Base-by-base conservation (phyloP, 30 jellyfish, hydroid and myxozoan genomes). In the Catostylus mosaicus region DNA sequence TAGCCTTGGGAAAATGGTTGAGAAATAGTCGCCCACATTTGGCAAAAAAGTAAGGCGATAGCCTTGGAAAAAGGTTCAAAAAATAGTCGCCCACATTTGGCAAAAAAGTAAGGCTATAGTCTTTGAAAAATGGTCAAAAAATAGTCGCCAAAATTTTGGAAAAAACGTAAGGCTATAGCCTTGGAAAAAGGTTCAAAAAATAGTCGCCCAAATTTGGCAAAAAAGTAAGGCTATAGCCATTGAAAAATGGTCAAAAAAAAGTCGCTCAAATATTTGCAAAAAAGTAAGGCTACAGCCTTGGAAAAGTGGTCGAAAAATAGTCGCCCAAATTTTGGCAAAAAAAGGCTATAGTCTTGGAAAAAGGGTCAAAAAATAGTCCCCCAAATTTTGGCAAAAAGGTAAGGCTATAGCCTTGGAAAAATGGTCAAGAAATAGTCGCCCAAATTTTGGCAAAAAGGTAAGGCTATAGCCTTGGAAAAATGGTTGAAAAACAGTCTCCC, bases 151-250 rank as follows among this genome's bases (percentile, higher is more conserved):
- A 30, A 24, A 12, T 61, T 61, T 61, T 32, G n/a, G 73, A 35
- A 3, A 32, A 61, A 61, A 61, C n/a, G 6, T 61, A 61, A 61
- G 73, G 73, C 73, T 61, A 61, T 61, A 61, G 47, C 43, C 47
- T 61, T 26, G 12, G 47, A 20, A 9, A 9, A 46, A 9, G 11
- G 18, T 11, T 46, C 20, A 46, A 46, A 46, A 9, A 9, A 9
- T 9, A 61, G 19, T 61, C 24, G 9, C n/a, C 18, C 22, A 61
- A 61, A 61, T 12, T 6, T 7, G 26, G 20, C n/a, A 3, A 2
- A 26, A 7, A 26, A 2, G 7, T 2, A 48, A 48, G 23, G 14
- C 63, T 23, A 48, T 11, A 27, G 69, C 7, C 9, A 19, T 19
- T 8, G 14, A 40, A 40, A 40, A n/a, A n/a, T n/a, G n/a, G n/a